A percentile compares a stretch with the other conserved stretches of the same genome.
phyloP scores from a whole-genome alignment of 1,140 invertebrate genomes.

The Carcinoscorpius rotundicauda region DNA sequence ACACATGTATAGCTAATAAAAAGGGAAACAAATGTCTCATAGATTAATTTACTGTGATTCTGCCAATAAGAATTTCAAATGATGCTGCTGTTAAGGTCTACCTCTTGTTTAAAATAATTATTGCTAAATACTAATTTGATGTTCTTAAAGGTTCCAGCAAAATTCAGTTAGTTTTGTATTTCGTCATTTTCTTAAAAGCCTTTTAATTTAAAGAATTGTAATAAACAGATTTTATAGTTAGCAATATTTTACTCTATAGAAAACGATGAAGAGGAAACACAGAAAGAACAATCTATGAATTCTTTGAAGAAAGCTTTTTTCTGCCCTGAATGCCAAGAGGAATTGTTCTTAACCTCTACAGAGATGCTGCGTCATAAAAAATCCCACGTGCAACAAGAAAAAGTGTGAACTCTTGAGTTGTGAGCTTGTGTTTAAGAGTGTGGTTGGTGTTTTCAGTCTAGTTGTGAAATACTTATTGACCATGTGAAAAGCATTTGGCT shows the following conservation, averaged over 20 bases:
- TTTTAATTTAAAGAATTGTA: constrained; percentile 19
- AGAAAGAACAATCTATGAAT: constrained; percentile 33
- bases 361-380: constrained; percentile 40
- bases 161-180: constrained; percentile 19
- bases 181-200: constrained; percentile 3
- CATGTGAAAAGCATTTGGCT: too few species aligned
- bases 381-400: constrained; percentile 25
- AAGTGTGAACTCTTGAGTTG: not conserved
- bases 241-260: constrained; percentile 23
- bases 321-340: constrained; percentile 55
- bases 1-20: too few species aligned
- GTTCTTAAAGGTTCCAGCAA: constrained; percentile 40
- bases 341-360: constrained; percentile 50
- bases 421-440: too few species aligned
- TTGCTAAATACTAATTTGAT: constrained; percentile 42
- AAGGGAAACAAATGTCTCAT: too few species aligned
- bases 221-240: constrained; percentile 7
- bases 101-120: not conserved
- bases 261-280: constrained; percentile 29
- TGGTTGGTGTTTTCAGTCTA: too few species aligned
- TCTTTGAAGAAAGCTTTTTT: constrained; percentile 53
- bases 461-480: too few species aligned
- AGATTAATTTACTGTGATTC: too few species aligned
- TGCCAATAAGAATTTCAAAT: too few species aligned
- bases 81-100: too few species aligned